Base-by-base conservation (phyloP, 2,888 invertebrate species). In the Lamellibrachia satsuma region DNA sequence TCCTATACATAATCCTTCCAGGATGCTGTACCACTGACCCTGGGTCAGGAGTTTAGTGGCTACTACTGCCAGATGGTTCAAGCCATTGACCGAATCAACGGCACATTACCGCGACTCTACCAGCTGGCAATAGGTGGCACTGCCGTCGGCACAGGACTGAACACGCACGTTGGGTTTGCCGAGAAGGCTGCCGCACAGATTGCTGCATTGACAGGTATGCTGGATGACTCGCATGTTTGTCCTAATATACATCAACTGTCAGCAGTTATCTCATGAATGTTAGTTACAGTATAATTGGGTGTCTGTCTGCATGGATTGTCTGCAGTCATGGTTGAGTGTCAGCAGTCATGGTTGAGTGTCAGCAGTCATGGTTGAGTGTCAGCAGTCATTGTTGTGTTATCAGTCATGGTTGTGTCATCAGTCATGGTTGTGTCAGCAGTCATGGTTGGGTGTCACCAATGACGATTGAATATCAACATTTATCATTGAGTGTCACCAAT, bases 21-120 rank as follows among this genome's bases (percentile, higher is more conserved):
- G 98, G 99, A 99, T 97, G 99, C 99, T 0, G 98, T 98, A 0
- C 99, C 99, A 0, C 97, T 99, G 93, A 99, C 99, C 0, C 97
- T 99, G 75, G 99, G 99, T 0, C 99, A 99, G 97, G 99, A 99
- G 97, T 99, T 99, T 97, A 98, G 99, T 96, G 99, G 97, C 0
- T 99, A 99, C 97, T 98, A 98, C 1, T 97, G 98, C 92, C 99
- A 99, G 97, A 96, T 99, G 93, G 97, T 97, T 93, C 98, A 98
- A 97, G 98, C 98, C 93, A 98, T 99, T 95, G 98, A 98, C 93
- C 97, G 99, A 93, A 97, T 99, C 1, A 97, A 98, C 95, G 96
- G 97, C 27, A 98, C 98, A 0, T 97, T 99, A 93, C 98, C 98
- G 7, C 97, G 98, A 51, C 97, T 99, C 92, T 98, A 99, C 96